These are phyloP conservation scores for Cyanistes caeruleus DNA, from an alignment of 2,113 vertebrate species.

Conservation along the genomic window DNA sequence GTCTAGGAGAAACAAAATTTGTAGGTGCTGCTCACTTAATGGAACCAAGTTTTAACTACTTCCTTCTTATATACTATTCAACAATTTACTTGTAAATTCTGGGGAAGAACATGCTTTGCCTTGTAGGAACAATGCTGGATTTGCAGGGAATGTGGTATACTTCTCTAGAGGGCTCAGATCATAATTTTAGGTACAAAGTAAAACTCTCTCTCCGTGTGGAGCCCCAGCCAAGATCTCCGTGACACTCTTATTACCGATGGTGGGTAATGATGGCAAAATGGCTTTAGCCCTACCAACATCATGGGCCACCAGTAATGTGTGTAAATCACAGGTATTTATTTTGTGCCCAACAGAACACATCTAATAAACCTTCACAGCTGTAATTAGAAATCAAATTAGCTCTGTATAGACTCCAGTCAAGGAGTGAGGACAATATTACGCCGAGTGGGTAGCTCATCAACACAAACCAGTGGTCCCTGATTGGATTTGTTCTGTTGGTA, in stretches of 20 bases:
- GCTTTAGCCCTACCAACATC: not conserved
- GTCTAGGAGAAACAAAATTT: not conserved
- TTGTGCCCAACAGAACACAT: not conserved
- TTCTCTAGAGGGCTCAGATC: not conserved
- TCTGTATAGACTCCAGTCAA: not conserved
- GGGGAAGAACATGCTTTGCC: not conserved
- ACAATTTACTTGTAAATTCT: not conserved
- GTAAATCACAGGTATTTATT: not conserved
- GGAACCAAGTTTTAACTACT: not conserved
- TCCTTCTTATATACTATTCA: not conserved
- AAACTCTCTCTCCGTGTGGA: not conserved
- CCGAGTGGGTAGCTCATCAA: not conserved
- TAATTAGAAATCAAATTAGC: not conserved
- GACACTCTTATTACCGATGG: not conserved
- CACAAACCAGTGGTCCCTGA: not conserved
- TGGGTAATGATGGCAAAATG: not conserved
- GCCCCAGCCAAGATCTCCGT: rapidly evolving
- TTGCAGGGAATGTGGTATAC: not conserved
- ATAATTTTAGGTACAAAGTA: not conserved
- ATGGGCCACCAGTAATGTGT: not conserved
- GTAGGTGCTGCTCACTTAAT: not conserved
- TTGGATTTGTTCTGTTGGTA: not conserved
- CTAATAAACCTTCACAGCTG: not conserved
- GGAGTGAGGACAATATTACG: not conserved
- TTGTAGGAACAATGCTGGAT: not conserved